Evolutionary conservation across 2,888 invertebrate species (phyloP).

Genomic region (Zootermopsis nevadensis): DNA sequence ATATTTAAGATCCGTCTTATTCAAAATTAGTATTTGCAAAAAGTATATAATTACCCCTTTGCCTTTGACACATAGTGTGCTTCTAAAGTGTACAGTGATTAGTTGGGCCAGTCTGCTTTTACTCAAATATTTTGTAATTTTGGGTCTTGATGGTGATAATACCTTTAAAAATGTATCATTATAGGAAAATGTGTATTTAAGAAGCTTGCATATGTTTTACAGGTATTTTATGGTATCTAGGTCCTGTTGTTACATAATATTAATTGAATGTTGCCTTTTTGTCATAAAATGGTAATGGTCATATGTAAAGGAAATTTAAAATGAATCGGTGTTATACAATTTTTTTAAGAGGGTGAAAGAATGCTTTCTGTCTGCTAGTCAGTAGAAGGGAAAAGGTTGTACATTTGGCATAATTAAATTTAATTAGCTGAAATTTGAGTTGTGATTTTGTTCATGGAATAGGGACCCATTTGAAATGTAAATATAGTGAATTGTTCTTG

Average conservation of each 20-base stretch:
- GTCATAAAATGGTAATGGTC: slow-evolving; percentile 51
- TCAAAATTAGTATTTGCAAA: not conserved
- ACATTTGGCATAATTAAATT: slow-evolving; percentile 53
- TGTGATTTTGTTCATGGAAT: not conserved
- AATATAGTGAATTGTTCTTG: too few species aligned
- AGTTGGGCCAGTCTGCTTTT: slow-evolving; percentile 38
- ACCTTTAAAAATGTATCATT: slow-evolving; percentile 28
- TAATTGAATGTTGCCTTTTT: slow-evolving; percentile 51
- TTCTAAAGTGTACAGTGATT: slow-evolving; percentile 22
- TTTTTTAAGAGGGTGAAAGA: slow-evolving; percentile 46
- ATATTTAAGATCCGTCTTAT: not conserved
- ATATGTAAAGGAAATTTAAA: slow-evolving; percentile 34
- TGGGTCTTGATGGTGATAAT: slow-evolving; percentile 37
- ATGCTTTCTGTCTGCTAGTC: slow-evolving; percentile 53
- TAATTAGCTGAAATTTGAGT: slow-evolving; percentile 41
- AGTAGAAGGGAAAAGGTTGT: slow-evolving; percentile 53
- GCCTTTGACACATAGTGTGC: not conserved
- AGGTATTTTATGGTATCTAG: slow-evolving; percentile 50
- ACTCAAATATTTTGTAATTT: slow-evolving; percentile 22
- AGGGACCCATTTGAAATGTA: too few species aligned
- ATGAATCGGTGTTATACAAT: slow-evolving; percentile 30
- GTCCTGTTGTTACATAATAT: slow-evolving; percentile 47
- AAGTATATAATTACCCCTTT: not conserved
- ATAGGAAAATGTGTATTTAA: slow-evolving; percentile 38
- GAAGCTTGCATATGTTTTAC: slow-evolving; percentile 50